These are phyloP conservation scores for Thalpophila matura DNA, from an alignment of 2,888 invertebrate species.

Conservation along the genomic window DNA sequence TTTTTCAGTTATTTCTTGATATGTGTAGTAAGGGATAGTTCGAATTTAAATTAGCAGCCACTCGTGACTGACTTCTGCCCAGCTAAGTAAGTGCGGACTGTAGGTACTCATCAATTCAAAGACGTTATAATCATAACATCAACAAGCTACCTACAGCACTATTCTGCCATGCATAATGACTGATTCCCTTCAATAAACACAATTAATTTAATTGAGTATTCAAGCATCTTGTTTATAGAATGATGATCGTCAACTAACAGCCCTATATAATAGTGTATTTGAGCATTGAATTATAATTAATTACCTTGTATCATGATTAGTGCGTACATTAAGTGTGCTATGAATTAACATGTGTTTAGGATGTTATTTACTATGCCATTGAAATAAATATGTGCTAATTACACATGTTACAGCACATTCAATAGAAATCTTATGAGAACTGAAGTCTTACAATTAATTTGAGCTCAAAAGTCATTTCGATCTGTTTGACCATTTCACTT, in stretches of 20 bases:
- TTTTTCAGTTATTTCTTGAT: too few species aligned
- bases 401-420: too few species aligned
- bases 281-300: conserved; percentile 64
- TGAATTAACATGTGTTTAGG: background rate
- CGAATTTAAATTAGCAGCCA: too few species aligned
- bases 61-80: too few species aligned
- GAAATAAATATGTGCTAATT: too few species aligned
- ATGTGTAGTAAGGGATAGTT: too few species aligned
- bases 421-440: too few species aligned
- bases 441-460: too few species aligned
- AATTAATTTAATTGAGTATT: conserved; percentile 69
- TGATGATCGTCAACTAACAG: conserved; percentile 71
- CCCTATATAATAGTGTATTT: conserved; percentile 67
- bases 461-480: too few species aligned
- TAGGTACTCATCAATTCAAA: background rate
- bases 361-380: conserved; percentile 15
- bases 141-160: conserved; percentile 13
- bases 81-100: too few species aligned
- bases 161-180: conserved; percentile 56
- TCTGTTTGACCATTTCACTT: too few species aligned
- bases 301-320: conserved; percentile 43
- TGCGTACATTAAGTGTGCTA: background rate
- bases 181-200: conserved; percentile 61
- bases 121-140: conserved; percentile 15
- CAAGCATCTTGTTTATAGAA: conserved; percentile 68